Evolutionary conservation across 2,888 invertebrate genomes (phyloP), one percentile per base, ranked within the genome.

Genomic region (Resseliella maxima): DNA sequence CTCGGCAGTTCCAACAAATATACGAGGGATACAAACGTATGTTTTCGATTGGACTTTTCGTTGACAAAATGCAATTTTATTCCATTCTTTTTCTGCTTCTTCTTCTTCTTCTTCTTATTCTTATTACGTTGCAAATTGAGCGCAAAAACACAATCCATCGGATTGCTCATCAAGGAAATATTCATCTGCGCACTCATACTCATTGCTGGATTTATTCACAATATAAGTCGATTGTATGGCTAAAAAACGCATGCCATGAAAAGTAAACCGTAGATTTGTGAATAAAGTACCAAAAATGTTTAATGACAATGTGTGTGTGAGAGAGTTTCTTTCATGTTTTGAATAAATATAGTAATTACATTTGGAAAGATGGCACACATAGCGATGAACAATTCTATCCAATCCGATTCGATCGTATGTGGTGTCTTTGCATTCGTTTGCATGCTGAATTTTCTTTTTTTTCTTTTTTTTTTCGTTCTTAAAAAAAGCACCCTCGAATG

Each of bases 201-300:
- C 24, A 59, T 24, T 10, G 24, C 59, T 24, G n/a, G 24, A 59
- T 24, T 24, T 59, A 59, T n/a, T n/a, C n/a, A n/a, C n/a, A n/a
- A n/a, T 59, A 59, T 3, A 59, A 50, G 50, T 50, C 50, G 15
- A 12, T 59, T 59, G 59, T 10, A 18, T 18, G 59, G 1, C n/a
- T 24, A 59, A 59, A 59, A 59, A 59, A 59, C 15, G 21, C 15
- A 50, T 2, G 24, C 59, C 24, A 59, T 59, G 59, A 24, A 24
- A 50, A 50, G 50, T 50, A 50, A 50, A 50, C 50, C 50, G 24
- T 24, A 59, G 59, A 59, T 59, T 59, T 59, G 24, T 59, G 59
- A 59, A 59, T 59, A 59, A n/a, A 59, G 59, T 10, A 59, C 59
- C 59, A 72, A 72, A 72, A 72, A 31, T 31, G 35, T 72, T 72